Base-by-base conservation (phyloP, 53 echinoderm and acorn worm genomes). In the Mesocentrotus franciscanus region DNA sequence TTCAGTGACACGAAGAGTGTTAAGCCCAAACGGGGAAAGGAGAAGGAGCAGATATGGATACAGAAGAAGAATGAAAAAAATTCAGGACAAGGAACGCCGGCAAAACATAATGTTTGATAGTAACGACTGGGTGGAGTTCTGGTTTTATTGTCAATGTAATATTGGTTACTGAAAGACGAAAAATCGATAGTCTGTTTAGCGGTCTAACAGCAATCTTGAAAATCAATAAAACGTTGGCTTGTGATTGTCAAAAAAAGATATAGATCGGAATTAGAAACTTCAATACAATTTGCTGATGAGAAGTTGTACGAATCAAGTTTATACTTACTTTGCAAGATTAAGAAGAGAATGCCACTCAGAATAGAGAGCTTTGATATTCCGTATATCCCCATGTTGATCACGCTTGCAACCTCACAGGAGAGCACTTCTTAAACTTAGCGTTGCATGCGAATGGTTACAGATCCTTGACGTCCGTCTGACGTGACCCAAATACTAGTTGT, bases 291-390 rank as follows among this genome's bases (percentile, higher is more conserved):
- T 49, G 18, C 33, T 17, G 42, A 78, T 35, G 78, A 78, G 35
- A 49, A 76, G 12, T 32, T 76, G 33, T 55, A 33, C 4, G 10
- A 87, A 58, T 24, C 6, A 16, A 24, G 18, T 55, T 9, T 15
- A 8, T 15, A 81, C 87, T 87, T 87, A 87, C 87, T 87, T 87
- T 87, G 87, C 14, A 87, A 87, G 87, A 87, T 24, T 57, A 87
- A 57, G n/a, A 75, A 27, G 58, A 87, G 81, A 39, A 81, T 20
- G 57, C 87, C 87, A 58, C 87, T 35, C 59, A 87, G 15, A 58
- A 87, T 56, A 58, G 87, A 87, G 87, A 87, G 87, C 27, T 87
- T 87, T 87, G 87, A 87, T 87, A 87, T 87, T 87, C 87, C 87
- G 59, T 87, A 87, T 58, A 87, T 87, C 59, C 87, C 87, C 87